Conservation (phyloP, 2,113 vertebrate genomes). For the Vombatus ursinus region DNA sequence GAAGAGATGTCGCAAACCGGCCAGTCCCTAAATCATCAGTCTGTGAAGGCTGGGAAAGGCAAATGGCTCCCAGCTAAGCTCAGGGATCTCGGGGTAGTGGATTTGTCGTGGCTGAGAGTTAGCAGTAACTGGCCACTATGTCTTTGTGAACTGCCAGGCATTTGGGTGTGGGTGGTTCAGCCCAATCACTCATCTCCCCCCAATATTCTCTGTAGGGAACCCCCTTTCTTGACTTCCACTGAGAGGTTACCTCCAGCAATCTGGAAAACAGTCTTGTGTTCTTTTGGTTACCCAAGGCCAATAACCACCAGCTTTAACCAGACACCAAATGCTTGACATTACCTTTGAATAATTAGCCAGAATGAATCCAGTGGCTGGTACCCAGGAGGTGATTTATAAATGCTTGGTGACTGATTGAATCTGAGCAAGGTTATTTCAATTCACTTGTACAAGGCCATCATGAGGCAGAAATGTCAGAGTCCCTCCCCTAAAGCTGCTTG, state of each 20-base stretch:
- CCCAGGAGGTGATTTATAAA: neutral
- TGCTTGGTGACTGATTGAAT: neutral
- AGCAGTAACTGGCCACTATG: conserved; percentile 75
- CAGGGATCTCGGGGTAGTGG: accelerated
- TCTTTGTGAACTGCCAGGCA: conserved; percentile 82
- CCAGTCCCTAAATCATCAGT: neutral
- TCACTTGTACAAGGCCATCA: neutral
- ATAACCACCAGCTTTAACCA: conserved; percentile 67
- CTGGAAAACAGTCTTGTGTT: conserved; percentile 59
- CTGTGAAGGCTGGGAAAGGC: neutral
- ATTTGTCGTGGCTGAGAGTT: conserved; percentile 51
- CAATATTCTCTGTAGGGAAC: conserved; percentile 71
- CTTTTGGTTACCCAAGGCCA: conserved; percentile 71
- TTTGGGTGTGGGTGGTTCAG: conserved; percentile 56
- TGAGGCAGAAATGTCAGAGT: neutral
- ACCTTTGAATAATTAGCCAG: neutral
- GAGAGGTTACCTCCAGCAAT: conserved; percentile 60
- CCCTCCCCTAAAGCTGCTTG: neutral
- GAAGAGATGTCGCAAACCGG: accelerated
- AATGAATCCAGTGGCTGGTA: neutral
- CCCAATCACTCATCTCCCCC: conserved; percentile 77
- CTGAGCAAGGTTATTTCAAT: neutral
- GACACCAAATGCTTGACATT: conserved; percentile 38
- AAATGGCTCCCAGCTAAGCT: neutral
- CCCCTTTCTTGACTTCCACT: conserved; percentile 62